Conservation (phyloP, 2,797 vertebrate species). For the Heliangelus exortis region DNA sequence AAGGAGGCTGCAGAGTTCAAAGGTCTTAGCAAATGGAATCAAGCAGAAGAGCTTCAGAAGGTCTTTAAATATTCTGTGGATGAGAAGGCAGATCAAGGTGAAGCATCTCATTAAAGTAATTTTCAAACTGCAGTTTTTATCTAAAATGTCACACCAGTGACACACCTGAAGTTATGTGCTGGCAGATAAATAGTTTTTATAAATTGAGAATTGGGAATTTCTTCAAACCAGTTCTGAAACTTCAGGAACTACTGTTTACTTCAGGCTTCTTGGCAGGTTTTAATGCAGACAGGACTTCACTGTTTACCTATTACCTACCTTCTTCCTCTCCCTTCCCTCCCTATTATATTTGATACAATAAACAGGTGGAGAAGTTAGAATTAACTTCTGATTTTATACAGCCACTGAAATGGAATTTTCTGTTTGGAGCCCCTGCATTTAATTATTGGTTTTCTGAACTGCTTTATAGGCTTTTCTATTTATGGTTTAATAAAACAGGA, state of each 20-base stretch:
- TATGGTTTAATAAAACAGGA: background rate
- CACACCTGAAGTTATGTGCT: background rate
- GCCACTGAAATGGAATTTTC: background rate
- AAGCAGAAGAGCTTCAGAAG: slow-evolving; percentile 93
- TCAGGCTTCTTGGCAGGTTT: background rate
- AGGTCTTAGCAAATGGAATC: slow-evolving; percentile 91
- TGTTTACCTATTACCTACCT: background rate
- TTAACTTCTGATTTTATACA: background rate
- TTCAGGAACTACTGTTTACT: background rate
- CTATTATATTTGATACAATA: background rate
- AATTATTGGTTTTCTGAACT: background rate
- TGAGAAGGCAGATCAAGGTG: slow-evolving; percentile 92
- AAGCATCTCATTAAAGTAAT: slow-evolving; percentile 34
- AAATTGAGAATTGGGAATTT: background rate
- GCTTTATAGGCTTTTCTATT: background rate
- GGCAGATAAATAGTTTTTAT: background rate
- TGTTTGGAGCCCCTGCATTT: background rate
- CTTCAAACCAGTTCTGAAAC: background rate
- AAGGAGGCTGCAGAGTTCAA: slow-evolving; percentile 88
- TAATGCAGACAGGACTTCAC: background rate
- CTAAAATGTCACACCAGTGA: background rate
- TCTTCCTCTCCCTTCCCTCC: background rate
- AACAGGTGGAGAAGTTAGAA: background rate
- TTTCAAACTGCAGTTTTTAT: background rate
- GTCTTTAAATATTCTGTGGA: slow-evolving; percentile 94